phyloP scores from a whole-genome alignment of 2,888 invertebrate species.

The Blastobasis lacticolella region DNA sequence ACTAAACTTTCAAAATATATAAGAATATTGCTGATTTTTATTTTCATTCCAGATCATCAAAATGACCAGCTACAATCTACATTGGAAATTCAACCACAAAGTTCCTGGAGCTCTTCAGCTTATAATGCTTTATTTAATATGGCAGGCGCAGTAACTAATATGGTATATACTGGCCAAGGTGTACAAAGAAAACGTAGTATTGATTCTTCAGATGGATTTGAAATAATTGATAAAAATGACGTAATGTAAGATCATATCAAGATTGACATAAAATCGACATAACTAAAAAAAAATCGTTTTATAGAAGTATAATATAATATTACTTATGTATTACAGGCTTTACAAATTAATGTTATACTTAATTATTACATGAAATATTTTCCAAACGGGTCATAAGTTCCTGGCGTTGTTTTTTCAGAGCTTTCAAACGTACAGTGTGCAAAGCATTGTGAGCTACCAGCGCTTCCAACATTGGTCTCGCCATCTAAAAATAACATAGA shows the following conservation, averaged over 20 bases:
- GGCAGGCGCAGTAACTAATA: slow-evolving; percentile 48
- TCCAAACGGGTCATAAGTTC: slow-evolving; percentile 60
- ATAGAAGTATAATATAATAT: slow-evolving; percentile 1
- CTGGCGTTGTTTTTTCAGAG: slow-evolving; percentile 62
- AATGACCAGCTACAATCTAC: slow-evolving; percentile 45
- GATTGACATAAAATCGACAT: not conserved
- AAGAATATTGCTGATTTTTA: not conserved
- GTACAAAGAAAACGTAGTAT: slow-evolving; percentile 47
- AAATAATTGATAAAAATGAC: slow-evolving; percentile 63
- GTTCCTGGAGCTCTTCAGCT: slow-evolving; percentile 52
- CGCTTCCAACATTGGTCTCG: slow-evolving; percentile 65
- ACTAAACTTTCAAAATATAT: too few species aligned
- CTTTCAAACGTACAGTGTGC: slow-evolving; percentile 51
- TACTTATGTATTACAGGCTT: slow-evolving; percentile 4
- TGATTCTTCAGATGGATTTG: slow-evolving; percentile 67
- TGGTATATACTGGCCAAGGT: slow-evolving; percentile 31
- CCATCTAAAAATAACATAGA: slow-evolving; percentile 40
- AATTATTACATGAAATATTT: slow-evolving; percentile 44
- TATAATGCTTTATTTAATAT: slow-evolving; percentile 53
- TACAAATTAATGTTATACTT: slow-evolving; percentile 9
- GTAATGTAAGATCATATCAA: slow-evolving; percentile 31
- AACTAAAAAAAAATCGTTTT: not conserved
- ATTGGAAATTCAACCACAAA: slow-evolving; percentile 39
- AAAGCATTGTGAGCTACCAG: slow-evolving; percentile 60
- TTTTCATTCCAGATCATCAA: slow-evolving; percentile 40